These are phyloP conservation scores for Phymatocera aterrima DNA, from an alignment of 2,888 invertebrate genomes.

Conservation along the genomic window DNA sequence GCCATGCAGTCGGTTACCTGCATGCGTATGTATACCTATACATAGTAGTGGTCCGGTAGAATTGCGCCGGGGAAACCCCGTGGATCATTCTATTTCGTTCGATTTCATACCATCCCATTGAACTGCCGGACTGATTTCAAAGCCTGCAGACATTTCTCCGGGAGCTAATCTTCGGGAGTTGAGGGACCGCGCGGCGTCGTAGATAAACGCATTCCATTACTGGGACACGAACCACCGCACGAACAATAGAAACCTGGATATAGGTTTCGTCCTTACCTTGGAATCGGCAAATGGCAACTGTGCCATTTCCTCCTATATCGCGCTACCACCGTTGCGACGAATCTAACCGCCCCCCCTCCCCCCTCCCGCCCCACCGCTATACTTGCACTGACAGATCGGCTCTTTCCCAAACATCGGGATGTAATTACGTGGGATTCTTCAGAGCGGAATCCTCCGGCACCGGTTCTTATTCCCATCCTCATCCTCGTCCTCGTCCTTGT, in stretches of 20 bases:
- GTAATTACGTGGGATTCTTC: not conserved
- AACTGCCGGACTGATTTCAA: constrained; percentile 14
- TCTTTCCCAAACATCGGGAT: constrained; percentile 3
- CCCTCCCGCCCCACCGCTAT: not conserved
- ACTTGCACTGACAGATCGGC: not conserved
- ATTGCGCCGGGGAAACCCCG: not conserved
- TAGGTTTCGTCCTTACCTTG: too few species aligned
- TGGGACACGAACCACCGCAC: not conserved
- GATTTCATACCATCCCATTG: constrained; percentile 19
- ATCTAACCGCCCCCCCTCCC: not conserved
- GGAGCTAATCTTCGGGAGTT: too few species aligned
- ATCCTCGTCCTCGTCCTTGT: not conserved
- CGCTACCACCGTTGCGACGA: too few species aligned
- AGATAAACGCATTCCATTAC: constrained; percentile 41
- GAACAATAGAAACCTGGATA: not conserved
- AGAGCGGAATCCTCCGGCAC: not conserved
- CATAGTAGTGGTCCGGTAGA: not conserved
- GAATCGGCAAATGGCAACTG: too few species aligned
- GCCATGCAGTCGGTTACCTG: too few species aligned
- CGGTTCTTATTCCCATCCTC: not conserved
- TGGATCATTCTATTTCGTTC: constrained; percentile 2
- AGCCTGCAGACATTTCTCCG: too few species aligned
- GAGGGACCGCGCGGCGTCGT: not conserved
- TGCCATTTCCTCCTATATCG: too few species aligned
- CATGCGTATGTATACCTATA: not conserved